Percentiles rank a stretch among this genome's conserved stretches.
phyloP scores from a whole-genome alignment of 2,797 vertebrate species.

The Coendou prehensilis region DNA sequence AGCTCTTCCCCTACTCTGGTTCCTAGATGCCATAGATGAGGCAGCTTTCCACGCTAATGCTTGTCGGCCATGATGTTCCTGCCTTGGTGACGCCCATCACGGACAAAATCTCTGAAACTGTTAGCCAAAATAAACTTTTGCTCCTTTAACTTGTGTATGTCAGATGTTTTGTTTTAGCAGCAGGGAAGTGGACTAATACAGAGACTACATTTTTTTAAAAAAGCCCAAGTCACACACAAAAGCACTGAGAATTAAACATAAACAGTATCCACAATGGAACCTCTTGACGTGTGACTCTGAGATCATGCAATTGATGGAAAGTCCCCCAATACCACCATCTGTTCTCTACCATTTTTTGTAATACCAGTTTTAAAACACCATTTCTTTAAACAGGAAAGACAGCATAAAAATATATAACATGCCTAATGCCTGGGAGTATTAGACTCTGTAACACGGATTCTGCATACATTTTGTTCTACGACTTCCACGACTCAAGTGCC shows the following conservation, averaged over 20 bases:
- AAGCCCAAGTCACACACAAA: slow-evolving; percentile 31
- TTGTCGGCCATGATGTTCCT: neutral
- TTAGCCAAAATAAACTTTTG: neutral
- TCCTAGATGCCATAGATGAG: neutral
- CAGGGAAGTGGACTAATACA: neutral
- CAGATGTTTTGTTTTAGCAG: neutral
- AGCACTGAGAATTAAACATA: neutral
- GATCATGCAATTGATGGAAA: neutral
- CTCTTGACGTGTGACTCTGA: neutral
- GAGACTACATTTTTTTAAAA: neutral
- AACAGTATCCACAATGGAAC: neutral
- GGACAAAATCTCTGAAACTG: neutral
- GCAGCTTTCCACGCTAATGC: neutral
- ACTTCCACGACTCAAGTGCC: neutral
- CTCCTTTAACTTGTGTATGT: neutral
- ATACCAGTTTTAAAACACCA: neutral
- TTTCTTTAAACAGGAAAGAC: neutral
- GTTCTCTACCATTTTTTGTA: neutral
- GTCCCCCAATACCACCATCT: neutral
- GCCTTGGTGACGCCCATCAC: neutral
- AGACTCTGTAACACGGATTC: neutral
- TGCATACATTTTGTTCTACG: neutral
- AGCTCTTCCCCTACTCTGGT: neutral
- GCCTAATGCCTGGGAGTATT: neutral
- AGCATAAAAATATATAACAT: neutral